Conservation (phyloP, 1,140 invertebrate genomes). For the Drosophila repleta region DNA sequence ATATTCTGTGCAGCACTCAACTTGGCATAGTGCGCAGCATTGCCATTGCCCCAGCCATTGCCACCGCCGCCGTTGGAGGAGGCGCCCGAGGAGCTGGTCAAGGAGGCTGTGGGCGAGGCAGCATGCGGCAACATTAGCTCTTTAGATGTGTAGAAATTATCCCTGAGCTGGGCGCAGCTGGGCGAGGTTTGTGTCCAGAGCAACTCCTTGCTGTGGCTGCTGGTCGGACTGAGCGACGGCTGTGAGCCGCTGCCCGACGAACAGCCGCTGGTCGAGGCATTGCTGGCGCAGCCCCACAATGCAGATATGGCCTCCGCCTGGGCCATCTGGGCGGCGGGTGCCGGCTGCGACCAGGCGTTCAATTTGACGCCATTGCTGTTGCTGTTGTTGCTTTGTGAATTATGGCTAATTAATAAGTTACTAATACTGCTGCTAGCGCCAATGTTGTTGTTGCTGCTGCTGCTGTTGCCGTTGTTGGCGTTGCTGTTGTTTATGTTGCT, state of each 20-base stretch:
- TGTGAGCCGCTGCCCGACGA: constrained; percentile 77
- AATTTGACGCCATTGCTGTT: constrained; percentile 38
- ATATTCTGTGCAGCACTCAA: constrained; percentile 62
- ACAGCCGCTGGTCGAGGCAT: constrained; percentile 69
- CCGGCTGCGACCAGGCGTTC: constrained; percentile 41
- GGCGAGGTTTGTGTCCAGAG: constrained; percentile 77
- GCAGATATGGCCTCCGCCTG: constrained; percentile 75
- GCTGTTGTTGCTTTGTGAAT: constrained; percentile 67
- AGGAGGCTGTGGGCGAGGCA: constrained; percentile 67
- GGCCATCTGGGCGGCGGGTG: constrained; percentile 23
- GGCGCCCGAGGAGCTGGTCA: constrained; percentile 65
- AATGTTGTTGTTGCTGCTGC: constrained; percentile 37
- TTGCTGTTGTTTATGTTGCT: constrained; percentile 44
- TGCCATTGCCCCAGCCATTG: constrained; percentile 26
- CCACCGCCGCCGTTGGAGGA: constrained; percentile 45
- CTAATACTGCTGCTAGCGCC: constrained; percentile 80
- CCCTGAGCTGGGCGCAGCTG: constrained; percentile 55
- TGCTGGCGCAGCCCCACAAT: constrained; percentile 75
- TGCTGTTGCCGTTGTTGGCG: constrained; percentile 43
- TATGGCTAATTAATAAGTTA: constrained; percentile 84
- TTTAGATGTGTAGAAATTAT: constrained; percentile 59
- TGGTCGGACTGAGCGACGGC: constrained; percentile 78
- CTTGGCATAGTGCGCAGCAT: constrained; percentile 62
- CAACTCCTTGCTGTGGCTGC: constrained; percentile 78
- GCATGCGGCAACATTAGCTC: constrained; percentile 56